Conservation (phyloP, 1,140 invertebrate species). For the Acromyrmex charruanus region DNA sequence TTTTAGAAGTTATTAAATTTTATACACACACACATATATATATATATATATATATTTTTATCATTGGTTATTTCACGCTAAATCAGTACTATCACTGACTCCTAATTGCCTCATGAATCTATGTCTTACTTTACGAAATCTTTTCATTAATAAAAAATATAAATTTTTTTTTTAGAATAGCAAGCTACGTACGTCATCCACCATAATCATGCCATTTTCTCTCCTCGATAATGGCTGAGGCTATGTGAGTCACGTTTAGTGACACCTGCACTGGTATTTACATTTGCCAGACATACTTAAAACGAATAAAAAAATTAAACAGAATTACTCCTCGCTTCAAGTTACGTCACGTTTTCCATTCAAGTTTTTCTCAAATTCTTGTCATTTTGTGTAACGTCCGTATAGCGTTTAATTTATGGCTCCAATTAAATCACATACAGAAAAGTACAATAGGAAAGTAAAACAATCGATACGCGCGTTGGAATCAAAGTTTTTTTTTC, state of each 20-base stretch:
- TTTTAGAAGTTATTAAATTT: not conserved
- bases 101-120: too few relatives aligned
- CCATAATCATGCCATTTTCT: conserved; percentile 31
- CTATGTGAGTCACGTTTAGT: conserved; percentile 38
- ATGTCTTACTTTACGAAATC: not conserved
- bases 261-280: conserved; percentile 36
- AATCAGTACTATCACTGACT: too few relatives aligned
- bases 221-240: not conserved
- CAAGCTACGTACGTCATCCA: not conserved
- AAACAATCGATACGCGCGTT: not conserved
- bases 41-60: too few relatives aligned
- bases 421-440: not conserved
- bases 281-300: not conserved
- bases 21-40: too few relatives aligned
- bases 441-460: not conserved
- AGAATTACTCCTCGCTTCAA: not conserved
- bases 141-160: not conserved
- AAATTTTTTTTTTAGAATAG: not conserved
- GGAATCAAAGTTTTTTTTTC: not conserved
- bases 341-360: not conserved
- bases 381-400: not conserved
- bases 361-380: not conserved
- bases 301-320: not conserved
- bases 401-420: not conserved
- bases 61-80: too few relatives aligned